Percentiles rank a stretch among this genome's conserved stretches.
These are phyloP conservation scores for Chamaetylas fuelleborni DNA, from an alignment of 2,113 vertebrate genomes.

Conservation along the genomic window DNA sequence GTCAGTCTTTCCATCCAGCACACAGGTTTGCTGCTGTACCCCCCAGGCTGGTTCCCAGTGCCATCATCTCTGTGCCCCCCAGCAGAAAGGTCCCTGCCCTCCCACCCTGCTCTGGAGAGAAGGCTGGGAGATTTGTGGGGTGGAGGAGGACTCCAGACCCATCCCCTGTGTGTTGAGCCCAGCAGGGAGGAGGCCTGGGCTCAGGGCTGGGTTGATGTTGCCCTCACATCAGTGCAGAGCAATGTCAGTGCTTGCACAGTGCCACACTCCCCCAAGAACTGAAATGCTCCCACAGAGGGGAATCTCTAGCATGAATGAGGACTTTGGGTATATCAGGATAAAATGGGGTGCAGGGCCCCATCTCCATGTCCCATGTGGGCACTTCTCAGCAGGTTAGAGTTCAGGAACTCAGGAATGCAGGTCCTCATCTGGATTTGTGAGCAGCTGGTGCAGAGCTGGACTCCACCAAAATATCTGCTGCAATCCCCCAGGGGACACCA, in stretches of 20 bases:
- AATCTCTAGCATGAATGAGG: background rate
- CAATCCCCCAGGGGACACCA: background rate
- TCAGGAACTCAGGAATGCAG: background rate
- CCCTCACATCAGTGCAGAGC: background rate
- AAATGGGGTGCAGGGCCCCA: background rate
- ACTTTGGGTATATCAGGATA: background rate
- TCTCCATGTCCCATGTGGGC: background rate
- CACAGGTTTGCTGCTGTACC: background rate
- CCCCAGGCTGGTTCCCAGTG: rapidly evolving
- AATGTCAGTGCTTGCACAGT: rapidly evolving
- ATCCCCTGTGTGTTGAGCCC: background rate
- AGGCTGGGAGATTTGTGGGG: background rate
- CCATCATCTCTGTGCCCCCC: rapidly evolving
- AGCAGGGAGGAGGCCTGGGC: background rate
- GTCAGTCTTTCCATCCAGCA: background rate
- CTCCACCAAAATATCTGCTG: background rate
- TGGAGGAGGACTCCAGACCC: background rate
- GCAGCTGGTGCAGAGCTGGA: background rate
- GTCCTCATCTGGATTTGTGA: background rate
- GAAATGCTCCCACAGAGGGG: background rate
- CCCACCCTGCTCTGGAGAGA: background rate
- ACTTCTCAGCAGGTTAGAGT: background rate
- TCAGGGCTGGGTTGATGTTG: background rate
- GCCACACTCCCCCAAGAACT: background rate
- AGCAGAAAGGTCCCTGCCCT: background rate